Base-by-base conservation (phyloP, 2,888 invertebrate species). In the Tetheella fluctuosa region DNA sequence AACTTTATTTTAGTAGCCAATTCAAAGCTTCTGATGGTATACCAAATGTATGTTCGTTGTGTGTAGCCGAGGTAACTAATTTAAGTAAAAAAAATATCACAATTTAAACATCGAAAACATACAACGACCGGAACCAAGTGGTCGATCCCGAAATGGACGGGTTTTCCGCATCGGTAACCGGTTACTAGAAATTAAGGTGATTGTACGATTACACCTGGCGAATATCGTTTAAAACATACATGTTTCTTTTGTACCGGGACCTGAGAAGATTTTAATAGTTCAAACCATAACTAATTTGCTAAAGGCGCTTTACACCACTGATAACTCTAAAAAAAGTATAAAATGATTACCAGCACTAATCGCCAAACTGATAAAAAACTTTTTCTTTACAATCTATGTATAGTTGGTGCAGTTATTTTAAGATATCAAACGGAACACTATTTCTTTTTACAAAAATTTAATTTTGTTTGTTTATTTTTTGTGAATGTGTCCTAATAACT, bases 141-240 rank as follows among this genome's bases (percentile, higher is more conserved):
- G 34, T 62, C 60, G 64, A 59, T 57, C 59, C 68, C 68, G 60
- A 77, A 78, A 68, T 64, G 66, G 73, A 74, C 74, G 66, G 69
- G 74, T 74, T 76, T 63, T 66, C 76, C 69, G 71, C 79, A 73
- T 69, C 69, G 63, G 37, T 63, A 73, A 79, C 78, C 77, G 77
- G 82, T 80, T 69, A 59, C 79, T 77, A 79, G 71, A 77, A 76
- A n/a, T 39, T 39, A 39, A 39, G 39, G n/a, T 39, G n/a, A n/a
- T 71, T 71, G 76, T 73, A 68, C 70, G 73, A 70, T 70, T 70
- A 20, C 28, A 28, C 13, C 23, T 23, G 17, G 34, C 73, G 68
- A 69, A 69, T 66, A 66, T 48, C 48, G 48, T 71, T 63, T 67
- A 65, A 48, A 53, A 20, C 39, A 59, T 54, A 54, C 34, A 37